Conservation (phyloP, 1,140 invertebrate genomes). For the Zeugodacus cucurbitae region DNA sequence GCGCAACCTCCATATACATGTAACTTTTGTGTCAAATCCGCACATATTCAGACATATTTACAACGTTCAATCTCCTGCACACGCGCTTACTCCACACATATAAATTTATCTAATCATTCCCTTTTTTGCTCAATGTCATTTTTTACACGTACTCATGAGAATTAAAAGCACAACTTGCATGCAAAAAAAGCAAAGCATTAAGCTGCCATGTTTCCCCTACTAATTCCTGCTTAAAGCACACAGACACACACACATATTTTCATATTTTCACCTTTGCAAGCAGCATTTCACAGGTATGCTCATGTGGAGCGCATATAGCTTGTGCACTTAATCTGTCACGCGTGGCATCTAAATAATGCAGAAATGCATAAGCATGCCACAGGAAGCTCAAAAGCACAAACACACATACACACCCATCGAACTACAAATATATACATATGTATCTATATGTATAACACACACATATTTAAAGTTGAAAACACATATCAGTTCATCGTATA, state of each 20-base stretch:
- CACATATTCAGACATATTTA: neutral
- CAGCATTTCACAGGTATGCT: neutral
- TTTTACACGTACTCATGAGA: neutral
- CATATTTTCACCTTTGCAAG: neutral
- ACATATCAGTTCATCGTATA: no score
- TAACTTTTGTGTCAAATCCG: neutral
- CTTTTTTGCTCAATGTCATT: neutral
- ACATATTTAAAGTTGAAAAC: no score
- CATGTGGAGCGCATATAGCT: neutral
- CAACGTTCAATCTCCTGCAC: neutral
- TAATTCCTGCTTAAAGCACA: neutral
- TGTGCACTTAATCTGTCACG: neutral
- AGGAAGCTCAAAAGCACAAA: neutral
- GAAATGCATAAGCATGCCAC: neutral
- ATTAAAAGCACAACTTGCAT: neutral
- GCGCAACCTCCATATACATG: neutral
- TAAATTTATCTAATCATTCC: neutral
- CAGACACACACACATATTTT: neutral
- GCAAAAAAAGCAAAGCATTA: neutral
- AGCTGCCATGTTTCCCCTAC: neutral
- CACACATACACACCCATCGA: neutral
- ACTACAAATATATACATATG: no score
- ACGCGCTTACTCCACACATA: neutral
- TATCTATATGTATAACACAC: neutral
- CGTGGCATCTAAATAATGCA: slow-evolving; percentile 9